A percentile compares a stretch with the other conserved stretches of the same genome.
phyloP scores from a whole-genome alignment of 2,888 invertebrate genomes.

The Hyles lineata region DNA sequence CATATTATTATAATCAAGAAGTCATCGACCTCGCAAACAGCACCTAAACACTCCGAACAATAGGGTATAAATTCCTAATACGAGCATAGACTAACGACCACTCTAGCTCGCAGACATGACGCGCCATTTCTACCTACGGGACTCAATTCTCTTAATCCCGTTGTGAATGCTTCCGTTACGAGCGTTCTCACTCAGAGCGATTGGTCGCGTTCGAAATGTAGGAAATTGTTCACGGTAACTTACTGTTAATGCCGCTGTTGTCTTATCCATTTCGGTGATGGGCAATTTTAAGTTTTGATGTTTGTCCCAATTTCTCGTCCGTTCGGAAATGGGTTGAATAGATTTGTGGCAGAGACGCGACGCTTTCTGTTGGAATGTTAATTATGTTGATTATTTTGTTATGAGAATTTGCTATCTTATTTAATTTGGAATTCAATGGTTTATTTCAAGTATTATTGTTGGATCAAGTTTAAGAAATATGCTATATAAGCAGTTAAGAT shows the following conservation, averaged over 20 bases:
- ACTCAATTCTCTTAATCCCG: conserved; percentile 56
- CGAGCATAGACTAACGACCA: conserved; percentile 60
- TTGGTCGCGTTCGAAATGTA: conserved; percentile 70
- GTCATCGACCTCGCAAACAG: conserved; percentile 49
- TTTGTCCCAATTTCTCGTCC: conserved; percentile 45
- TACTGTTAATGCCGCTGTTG: conserved; percentile 66
- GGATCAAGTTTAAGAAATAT: no score
- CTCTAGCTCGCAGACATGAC: neutral
- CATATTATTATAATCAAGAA: conserved; percentile 40
- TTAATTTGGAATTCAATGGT: neutral
- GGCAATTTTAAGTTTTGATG: conserved; percentile 65
- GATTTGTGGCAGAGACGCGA: neutral
- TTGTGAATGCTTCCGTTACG: conserved; percentile 72
- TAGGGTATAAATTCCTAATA: conserved; percentile 62
- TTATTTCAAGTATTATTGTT: neutral
- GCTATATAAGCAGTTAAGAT: no score
- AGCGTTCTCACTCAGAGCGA: conserved; percentile 74
- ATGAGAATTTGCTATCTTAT: neutral
- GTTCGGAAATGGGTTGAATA: conserved; percentile 9
- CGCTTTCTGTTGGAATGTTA: neutral
- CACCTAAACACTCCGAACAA: conserved; percentile 60
- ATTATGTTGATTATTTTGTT: neutral
- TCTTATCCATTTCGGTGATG: conserved; percentile 61
- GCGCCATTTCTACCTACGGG: conserved; percentile 10
- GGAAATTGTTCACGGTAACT: conserved; percentile 76